Percentiles rank a stretch among this genome's conserved stretches.
Evolutionary conservation across 2,797 vertebrate species (phyloP).

Genomic region (Intellagama lesueurii): DNA sequence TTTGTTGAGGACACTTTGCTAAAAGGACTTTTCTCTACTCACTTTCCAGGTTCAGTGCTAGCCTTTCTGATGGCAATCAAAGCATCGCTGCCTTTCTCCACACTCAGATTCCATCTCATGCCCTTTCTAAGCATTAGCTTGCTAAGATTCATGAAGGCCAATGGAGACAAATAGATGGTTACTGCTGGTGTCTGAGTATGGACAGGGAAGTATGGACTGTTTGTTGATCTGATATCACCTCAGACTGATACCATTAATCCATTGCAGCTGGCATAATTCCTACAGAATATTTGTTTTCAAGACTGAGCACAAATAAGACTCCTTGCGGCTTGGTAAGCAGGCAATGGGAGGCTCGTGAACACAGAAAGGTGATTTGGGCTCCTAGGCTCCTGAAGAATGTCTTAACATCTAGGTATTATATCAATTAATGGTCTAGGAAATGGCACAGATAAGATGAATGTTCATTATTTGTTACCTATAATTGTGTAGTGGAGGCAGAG

Average conservation of each 20-base stretch:
- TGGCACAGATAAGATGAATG: neutral
- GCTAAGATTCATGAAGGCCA: neutral
- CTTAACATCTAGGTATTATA: neutral
- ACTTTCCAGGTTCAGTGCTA: neutral
- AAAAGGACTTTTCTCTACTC: neutral
- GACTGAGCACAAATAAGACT: neutral
- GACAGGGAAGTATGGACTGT: neutral
- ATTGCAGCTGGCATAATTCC: neutral
- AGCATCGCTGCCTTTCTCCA: neutral
- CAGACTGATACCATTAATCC: neutral
- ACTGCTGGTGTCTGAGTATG: neutral
- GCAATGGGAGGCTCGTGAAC: neutral
- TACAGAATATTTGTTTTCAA: neutral
- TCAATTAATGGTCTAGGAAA: neutral
- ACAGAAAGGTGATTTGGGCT: neutral
- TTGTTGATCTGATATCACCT: constrained; percentile 3
- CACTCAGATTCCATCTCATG: neutral
- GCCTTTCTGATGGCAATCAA: neutral
- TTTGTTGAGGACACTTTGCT: neutral
- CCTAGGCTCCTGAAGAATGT: neutral
- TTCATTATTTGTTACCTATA: neutral
- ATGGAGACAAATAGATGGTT: neutral
- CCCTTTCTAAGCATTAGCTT: neutral
- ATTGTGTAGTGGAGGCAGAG: neutral
- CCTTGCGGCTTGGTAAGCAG: neutral